Conservation (phyloP, 2,113 vertebrate species). For the Pterophyllum scalare region DNA sequence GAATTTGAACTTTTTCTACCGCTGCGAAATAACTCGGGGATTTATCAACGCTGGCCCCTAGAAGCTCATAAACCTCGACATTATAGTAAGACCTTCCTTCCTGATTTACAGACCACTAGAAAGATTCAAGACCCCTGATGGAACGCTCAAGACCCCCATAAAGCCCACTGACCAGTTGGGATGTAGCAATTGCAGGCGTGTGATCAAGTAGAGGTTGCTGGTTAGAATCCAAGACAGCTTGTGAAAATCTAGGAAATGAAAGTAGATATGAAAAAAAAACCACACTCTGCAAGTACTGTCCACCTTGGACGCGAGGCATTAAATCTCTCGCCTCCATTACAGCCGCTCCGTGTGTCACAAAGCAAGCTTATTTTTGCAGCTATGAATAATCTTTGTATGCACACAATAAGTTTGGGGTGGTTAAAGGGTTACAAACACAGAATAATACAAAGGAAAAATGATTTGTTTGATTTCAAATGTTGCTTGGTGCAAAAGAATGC, state of each 20-base stretch:
- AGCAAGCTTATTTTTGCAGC: not conserved
- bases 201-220: not conserved
- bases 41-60: constrained; percentile 34
- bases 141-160: constrained; percentile 29
- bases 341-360: not conserved
- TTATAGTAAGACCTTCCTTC: constrained; percentile 18
- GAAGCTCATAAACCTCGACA: constrained; percentile 46
- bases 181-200: not conserved
- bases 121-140: constrained; percentile 24
- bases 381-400: not conserved
- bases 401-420: not conserved
- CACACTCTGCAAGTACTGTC: not conserved
- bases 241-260: not conserved
- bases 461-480: too few species aligned
- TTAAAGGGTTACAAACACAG: not conserved
- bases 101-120: not conserved
- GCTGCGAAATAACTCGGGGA: constrained; percentile 38
- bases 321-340: not conserved
- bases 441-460: not conserved
- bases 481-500: too few species aligned
- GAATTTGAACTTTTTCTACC: constrained; percentile 21
- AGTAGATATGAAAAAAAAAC: not conserved
- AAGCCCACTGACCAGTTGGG: constrained; percentile 17
- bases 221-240: not conserved
- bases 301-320: not conserved